Base-by-base conservation (phyloP, 2,113 vertebrate genomes). In the Riparia riparia region DNA sequence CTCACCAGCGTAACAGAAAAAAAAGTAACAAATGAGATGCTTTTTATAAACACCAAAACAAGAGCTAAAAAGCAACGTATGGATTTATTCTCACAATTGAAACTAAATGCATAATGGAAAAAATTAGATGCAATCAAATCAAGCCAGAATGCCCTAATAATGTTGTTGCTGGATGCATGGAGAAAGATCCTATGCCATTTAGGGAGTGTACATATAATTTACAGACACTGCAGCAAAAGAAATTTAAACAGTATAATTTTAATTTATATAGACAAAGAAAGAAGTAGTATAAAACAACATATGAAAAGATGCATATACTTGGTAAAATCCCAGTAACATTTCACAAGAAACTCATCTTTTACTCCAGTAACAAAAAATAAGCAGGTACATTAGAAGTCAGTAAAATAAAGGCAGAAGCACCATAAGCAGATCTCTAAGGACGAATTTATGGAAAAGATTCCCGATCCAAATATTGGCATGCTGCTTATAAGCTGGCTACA, bases 81-180 rank as follows among this genome's bases (percentile, higher is more conserved):
- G 15, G 1, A 47, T 76, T 56, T 76, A 72, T 12, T 81, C 31
- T 57, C 6, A 57, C 2, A 80, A 53, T 4, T 61, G 19, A 79
- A 87, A 82, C 1, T 8, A 91, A 83, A 66, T 37, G 9, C 10
- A 28, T 32, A 39, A 42, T 60, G 21, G 14, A 82, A 93, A 86
- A 84, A 71, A 50, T 7, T 5, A 45, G 4, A 76, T 50, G 1
- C 47, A 56, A 57, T 56, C 18, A 79, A 20, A 64, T 19, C 61
- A 82, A 85, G 44, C 6, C 42, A 50, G 39, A 89, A 57, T 20
- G 10, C 15, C 19, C 17, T 61, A 61, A 47, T 54, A 60, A 71
- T 26, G 3, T 19, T 82, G 22, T 7, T 10, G 2, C 7, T 79
- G 54, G 42, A 79, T 4, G 1, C 4, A 3, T 2, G 26, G 17